Base-by-base conservation (phyloP, 1,140 invertebrate genomes). In the Formica exsecta region DNA sequence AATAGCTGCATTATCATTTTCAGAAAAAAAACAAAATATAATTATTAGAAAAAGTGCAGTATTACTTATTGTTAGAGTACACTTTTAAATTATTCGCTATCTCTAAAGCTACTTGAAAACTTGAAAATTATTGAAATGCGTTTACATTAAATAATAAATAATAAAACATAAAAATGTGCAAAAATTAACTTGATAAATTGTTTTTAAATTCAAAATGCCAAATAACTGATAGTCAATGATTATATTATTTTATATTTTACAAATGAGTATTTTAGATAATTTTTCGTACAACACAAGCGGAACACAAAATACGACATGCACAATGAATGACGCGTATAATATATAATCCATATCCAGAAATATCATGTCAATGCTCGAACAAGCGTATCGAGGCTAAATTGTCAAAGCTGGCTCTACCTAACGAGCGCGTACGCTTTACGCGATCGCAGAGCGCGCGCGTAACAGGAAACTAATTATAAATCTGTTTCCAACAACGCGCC, bases 401-500 rank as follows among this genome's bases (percentile, higher is more conserved):
- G 66, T 81, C 79, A 81, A 81, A 83, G 79, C 79, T 44, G 68
- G 54, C 13, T 61, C 79, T 74, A 74, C 29, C 68, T 74, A 83
- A 83, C 68, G 68, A 83, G 79, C 54, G 79, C 79, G 66, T 73
- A 83, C 54, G 29, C 79, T 83, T 73, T 83, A 83, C 54, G 54
- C 68, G 79, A 13, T 81, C 68, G 68, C 54, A 61, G 57, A 65
- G 48, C 48, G 48, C 48, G 16, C 13, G 48, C 48, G 48, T 51
- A 54, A 74, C 68, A 83, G 79, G 79, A 83, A 83, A 83, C 79
- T 83, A 83, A 83, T 83, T 83, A 83, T 83, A 83, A 83, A 83
- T 83, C 79, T 83, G 68, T 83, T 83, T 83, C 68, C 54, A 83
- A 83, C 79, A 83, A 83, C 68, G 79, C 68, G 66, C 51, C 41